Conservation (phyloP, 2,888 invertebrate genomes). For the Pardosa pseudoannulata region DNA sequence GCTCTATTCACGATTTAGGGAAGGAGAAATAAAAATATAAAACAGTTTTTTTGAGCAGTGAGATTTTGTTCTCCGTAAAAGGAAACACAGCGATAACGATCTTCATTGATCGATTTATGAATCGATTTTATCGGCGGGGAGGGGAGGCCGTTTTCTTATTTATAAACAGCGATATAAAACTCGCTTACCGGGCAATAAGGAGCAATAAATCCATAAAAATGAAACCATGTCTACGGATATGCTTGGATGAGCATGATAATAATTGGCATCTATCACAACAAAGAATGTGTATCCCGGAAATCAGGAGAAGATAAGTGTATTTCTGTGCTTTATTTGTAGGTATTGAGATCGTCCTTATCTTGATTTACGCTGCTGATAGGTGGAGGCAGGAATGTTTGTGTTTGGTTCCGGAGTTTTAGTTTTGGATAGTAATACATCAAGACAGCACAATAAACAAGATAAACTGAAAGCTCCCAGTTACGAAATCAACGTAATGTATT, state of each 20-base stretch:
- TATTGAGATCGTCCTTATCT: slow-evolving; percentile 44
- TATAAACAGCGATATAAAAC: slow-evolving; percentile 10
- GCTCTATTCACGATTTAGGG: background rate
- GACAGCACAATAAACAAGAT: no score
- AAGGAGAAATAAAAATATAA: no score
- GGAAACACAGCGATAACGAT: background rate
- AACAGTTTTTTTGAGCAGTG: no score
- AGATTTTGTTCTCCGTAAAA: background rate
- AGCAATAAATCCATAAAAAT: slow-evolving; percentile 51
- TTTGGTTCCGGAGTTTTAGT: background rate
- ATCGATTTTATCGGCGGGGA: background rate
- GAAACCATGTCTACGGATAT: slow-evolving; percentile 62
- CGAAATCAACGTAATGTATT: no score
- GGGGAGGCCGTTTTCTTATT: background rate
- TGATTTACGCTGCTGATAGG: slow-evolving; percentile 60
- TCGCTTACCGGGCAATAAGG: background rate
- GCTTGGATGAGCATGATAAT: slow-evolving; percentile 55
- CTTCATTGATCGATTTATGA: slow-evolving; percentile 44
- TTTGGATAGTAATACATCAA: no score
- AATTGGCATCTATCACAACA: slow-evolving; percentile 68
- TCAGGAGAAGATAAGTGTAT: slow-evolving; percentile 24
- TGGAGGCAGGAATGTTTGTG: background rate
- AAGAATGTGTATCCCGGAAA: slow-evolving; percentile 60
- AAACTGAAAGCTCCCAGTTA: no score
- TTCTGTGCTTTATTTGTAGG: slow-evolving; percentile 46